A percentile compares a stretch with the other conserved stretches of the same genome.
Conservation (phyloP, 2,797 vertebrate species). For the Acipenser transmontanus region DNA sequence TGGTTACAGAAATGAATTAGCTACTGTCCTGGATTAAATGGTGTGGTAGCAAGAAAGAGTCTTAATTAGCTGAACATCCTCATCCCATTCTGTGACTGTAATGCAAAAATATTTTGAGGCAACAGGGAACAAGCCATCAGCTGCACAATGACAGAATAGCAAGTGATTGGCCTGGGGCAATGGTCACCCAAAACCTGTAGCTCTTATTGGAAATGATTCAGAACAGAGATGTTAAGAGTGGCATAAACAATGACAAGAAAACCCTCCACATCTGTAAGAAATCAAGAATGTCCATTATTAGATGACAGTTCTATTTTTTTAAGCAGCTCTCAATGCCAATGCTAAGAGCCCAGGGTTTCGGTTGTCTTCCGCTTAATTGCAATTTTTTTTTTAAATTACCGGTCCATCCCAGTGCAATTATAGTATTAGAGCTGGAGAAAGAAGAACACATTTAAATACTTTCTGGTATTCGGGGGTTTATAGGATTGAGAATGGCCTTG, state of each 20-base stretch:
- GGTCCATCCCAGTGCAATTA: conserved; percentile 50
- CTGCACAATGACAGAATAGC: too few relatives aligned
- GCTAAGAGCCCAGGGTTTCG: conserved; percentile 28
- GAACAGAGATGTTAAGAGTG: not conserved
- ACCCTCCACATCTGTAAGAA: conserved; percentile 6
- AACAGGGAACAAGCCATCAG: too few relatives aligned
- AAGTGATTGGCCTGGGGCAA: too few relatives aligned
- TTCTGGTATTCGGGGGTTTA: conserved; percentile 41
- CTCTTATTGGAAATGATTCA: too few relatives aligned
- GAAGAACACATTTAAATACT: conserved; percentile 33
- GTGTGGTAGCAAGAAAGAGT: too few relatives aligned
- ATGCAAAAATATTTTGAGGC: too few relatives aligned
- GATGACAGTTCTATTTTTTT: conserved; percentile 5
- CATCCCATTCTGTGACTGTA: too few relatives aligned
- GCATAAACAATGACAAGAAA: not conserved
- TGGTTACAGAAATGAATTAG: too few relatives aligned
- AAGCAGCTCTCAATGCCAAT: conserved; percentile 1
- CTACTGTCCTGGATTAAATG: too few relatives aligned
- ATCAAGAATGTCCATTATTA: conserved; percentile 3
- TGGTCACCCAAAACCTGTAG: too few relatives aligned
- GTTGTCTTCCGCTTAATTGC: conserved; percentile 28
- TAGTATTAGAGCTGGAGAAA: conserved; percentile 48
- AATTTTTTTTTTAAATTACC: conserved; percentile 48
- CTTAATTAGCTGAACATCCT: too few relatives aligned
- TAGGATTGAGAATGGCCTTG: conserved; percentile 8